Base-by-base conservation (phyloP, 1,140 invertebrate genomes). In the Neodiprion pinetum region DNA sequence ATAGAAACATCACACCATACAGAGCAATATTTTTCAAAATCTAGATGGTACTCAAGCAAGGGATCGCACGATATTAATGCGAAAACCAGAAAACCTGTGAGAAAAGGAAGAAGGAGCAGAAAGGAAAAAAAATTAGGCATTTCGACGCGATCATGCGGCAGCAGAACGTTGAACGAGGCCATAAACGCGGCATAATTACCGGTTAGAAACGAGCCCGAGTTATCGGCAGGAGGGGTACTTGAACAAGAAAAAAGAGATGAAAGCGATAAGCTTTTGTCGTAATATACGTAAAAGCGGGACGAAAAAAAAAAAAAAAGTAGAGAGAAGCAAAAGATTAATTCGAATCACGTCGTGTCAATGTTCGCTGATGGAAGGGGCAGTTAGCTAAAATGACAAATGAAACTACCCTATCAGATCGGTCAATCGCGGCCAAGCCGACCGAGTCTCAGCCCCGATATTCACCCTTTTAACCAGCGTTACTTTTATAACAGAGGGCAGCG, bases 391-490 rank as follows among this genome's bases (percentile, higher is more conserved):
- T 61, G 53, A 61, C 53, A 61, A 17, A 61, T 61, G 53, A 61
- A 61, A 61, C 53, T 9, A 0, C 53, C 53, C 11, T 61, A 61
- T 61, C 53, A 11, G n/a, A 61, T 5, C 53, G 53, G 5, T 61
- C 9, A 61, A 61, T 61, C 53, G 53, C 28, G 28, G 28, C 28
- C 4, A 12, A 17, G n/a, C 53, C n/a, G 0, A 40, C 53, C 53
- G n/a, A 12, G 53, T 61, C 53, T 61, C 53, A 61, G n/a, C 9
- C 28, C 11, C 53, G 11, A 17, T 61, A 61, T 61, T 61, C 53
- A 61, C 11, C 53, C n/a, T 61, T 61, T 61, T 61, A 61, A 61
- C 53, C n/a, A 61, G 53, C 53, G 53, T 61, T 61, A 61, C 53
- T 61, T 61, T 61, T 61, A 61, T 17, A 2, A 40, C 28, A 40